Evolutionary conservation across 2,113 vertebrate species (phyloP), one percentile per base, ranked within the genome.

Genomic region (Antechinus flavipes): DNA sequence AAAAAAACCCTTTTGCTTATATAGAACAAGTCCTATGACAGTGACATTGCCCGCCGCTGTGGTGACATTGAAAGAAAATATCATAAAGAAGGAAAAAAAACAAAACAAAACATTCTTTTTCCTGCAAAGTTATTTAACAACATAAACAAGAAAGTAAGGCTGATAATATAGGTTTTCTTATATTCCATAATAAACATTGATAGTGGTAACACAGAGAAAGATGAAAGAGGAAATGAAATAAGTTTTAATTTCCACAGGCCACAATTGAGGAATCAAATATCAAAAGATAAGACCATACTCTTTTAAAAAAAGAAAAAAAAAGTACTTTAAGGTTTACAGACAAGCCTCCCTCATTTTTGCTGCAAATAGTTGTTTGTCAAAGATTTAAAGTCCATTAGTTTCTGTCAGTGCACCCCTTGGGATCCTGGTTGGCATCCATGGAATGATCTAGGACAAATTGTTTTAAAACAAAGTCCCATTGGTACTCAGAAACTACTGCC

Each of bases 161-260:
- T 52, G 49, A 16, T n/a, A 95, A 76, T 4, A 55, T 23, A 94
- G 46, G 3, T 95, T 93, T 58, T 90, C 52, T 92, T 91, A 24
- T 49, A 90, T 92, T 91, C 49, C 92, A 19, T 94, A 94, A 96
- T 93, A 96, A 95, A 93, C 92, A 90, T 47, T 95, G 92, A 95
- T 96, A 84, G 89, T 95, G 52, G 47, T 92, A 93, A 89, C 55
- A 91, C 47, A n/a, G 93, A 84, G 89, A 96, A 97, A 94, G 26
- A 95, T 93, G 84, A 95, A 96, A 90, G 92, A 91, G 52, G 52
- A 96, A 96, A 94, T 96, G 54, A 95, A 96, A 96, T 91, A 46
- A 94, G 47, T 46, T 94, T 98, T 96, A 92, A 92, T 95, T 96
- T 97, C 58, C 94, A 90, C 24, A 94, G 90, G 46, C 54, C 93